Evolutionary conservation across 2,888 invertebrate genomes (phyloP).

Genomic region (Acholoe squamosa): DNA sequence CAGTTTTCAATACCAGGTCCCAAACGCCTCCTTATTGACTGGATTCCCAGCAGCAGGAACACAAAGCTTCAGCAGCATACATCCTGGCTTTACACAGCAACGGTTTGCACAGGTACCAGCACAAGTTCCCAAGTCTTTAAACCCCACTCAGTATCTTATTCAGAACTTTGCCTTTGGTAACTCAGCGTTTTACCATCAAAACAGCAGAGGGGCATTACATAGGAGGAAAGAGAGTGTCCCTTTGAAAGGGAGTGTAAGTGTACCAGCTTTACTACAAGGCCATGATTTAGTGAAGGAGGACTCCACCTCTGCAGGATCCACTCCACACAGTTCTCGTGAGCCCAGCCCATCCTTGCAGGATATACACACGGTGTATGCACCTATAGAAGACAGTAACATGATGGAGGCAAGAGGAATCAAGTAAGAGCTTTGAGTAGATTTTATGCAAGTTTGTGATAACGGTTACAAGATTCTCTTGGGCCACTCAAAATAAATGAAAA

Average conservation of each 20-base stretch:
- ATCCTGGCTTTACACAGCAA: background rate
- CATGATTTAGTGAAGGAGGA: background rate
- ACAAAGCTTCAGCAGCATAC: background rate
- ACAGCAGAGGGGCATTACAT: background rate
- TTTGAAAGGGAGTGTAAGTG: background rate
- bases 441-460: no score
- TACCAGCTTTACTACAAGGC: background rate
- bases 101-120: background rate
- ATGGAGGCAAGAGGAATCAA: conserved; percentile 50
- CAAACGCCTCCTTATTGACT: background rate
- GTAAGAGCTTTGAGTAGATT: no score
- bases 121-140: background rate
- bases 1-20: conserved; percentile 1
- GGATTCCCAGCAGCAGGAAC: background rate
- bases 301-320: background rate
- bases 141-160: conserved; percentile 1
- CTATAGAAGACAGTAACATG: conserved; percentile 30
- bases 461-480: no score
- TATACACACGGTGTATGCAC: background rate
- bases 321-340: conserved; percentile 45
- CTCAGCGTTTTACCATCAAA: conserved; percentile 49
- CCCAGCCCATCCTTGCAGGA: conserved; percentile 51
- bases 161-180: conserved; percentile 50
- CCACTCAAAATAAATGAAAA: no score
- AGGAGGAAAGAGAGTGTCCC: background rate